Base-by-base conservation (phyloP, 2,113 vertebrate genomes). In the Nyctereutes procyonoides region DNA sequence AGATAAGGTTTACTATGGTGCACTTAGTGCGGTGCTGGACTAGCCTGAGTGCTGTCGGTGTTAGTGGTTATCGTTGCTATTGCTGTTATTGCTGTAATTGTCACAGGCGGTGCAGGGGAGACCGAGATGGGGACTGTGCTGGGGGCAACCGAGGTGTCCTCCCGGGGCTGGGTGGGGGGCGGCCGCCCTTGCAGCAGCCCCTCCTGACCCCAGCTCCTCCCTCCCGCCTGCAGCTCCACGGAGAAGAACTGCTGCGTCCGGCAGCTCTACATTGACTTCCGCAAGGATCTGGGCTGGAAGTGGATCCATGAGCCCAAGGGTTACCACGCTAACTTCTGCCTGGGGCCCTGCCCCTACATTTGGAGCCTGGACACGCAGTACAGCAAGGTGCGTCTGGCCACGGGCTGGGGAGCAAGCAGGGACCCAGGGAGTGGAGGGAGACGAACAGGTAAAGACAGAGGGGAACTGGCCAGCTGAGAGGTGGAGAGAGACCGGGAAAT, bases 361-460 rank as follows among this genome's bases (percentile, higher is more conserved):
- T 99, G 99, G 99, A 99, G 99, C 43, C 96, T 99, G 26, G 99
- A 99, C 97, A 99, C 99, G 26, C 99, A 99, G 98, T 99, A 99
- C 97, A 99, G 99, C 88, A 99, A 99, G 99, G 99, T 99, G 98
- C 11, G 58, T 11, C 51, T 15, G 53, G 43, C 53, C 6, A 3
- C 0, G 0, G 24, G 3, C 26, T 4, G 30, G 0, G 60, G 55
- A 65, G 51, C 43, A 43, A 85, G 43, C 63, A 13, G n/a, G 55
- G 48, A 32, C 35, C 0, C 0, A 26, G n/a, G 28, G 73, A 69
- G 20, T 17, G 82, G 32, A 14, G 43, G 19, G 26, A 65, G 53
- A 85, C 7, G 16, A 38, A 69, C 13, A 63, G 16, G 53, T 62
- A 4, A 51, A 56, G 43, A 26, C 16, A 17, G 73, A 62, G 82